Conservation (phyloP, 2,888 invertebrate species). For the Micropterix aruncella region DNA sequence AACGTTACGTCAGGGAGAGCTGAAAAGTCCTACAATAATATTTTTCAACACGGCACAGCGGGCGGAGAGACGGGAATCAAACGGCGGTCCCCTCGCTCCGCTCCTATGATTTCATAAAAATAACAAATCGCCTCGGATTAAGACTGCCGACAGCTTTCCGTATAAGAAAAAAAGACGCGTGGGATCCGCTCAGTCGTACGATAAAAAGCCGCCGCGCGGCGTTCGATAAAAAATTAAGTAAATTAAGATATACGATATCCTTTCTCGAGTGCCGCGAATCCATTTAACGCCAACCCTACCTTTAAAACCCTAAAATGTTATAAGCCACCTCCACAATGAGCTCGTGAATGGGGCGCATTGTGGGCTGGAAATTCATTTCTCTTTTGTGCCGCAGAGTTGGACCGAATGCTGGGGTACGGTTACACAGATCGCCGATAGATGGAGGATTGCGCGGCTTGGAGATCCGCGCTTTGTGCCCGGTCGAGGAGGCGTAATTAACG, state of each 20-base stretch:
- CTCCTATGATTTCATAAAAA: neutral
- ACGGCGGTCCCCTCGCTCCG: too few relatives aligned
- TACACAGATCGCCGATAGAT: neutral
- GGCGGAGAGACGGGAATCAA: too few relatives aligned
- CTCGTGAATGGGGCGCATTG: neutral
- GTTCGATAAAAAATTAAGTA: constrained; percentile 11
- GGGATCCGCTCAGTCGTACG: neutral
- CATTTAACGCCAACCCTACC: neutral
- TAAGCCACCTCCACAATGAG: neutral
- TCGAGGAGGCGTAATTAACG: neutral
- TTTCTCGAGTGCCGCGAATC: constrained; percentile 8
- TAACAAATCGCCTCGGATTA: neutral
- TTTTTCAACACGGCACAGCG: neutral
- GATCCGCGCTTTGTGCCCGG: neutral
- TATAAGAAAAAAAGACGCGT: neutral
- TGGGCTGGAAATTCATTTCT: neutral
- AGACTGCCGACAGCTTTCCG: neutral
- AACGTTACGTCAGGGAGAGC: neutral
- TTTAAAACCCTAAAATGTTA: neutral
- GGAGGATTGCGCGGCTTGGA: neutral
- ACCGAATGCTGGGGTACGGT: neutral
- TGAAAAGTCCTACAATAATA: neutral
- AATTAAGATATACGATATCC: constrained; percentile 13
- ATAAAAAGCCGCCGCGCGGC: constrained; percentile 6
- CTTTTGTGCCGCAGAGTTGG: neutral